Evolutionary conservation across 1,140 invertebrate species (phyloP).

Genomic region (Sweltsa coloradensis): DNA sequence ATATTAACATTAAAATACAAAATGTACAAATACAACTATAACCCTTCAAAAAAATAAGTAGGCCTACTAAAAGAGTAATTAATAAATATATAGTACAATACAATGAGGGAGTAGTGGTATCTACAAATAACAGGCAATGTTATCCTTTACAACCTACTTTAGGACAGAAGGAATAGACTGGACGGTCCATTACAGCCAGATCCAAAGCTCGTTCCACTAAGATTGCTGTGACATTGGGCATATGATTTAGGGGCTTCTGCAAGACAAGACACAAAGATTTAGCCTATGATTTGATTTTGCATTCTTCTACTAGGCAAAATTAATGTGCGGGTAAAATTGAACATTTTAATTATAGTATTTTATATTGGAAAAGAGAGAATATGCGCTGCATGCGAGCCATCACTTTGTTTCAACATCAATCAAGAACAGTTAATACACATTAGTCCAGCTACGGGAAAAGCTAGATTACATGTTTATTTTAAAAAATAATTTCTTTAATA

Average conservation of each 20-base stretch:
- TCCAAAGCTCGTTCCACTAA: conserved; percentile 31
- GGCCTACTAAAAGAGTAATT: background rate
- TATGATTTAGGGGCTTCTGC: conserved; percentile 11
- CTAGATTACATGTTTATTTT: no score
- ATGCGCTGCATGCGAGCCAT: no score
- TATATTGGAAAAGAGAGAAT: no score
- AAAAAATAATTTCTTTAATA: no score
- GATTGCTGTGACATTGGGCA: conserved; percentile 27
- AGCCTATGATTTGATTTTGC: no score
- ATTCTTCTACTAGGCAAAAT: no score
- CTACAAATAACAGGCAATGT: background rate
- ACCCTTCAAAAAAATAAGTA: background rate
- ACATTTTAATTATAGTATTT: no score
- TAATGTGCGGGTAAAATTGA: no score
- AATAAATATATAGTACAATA: background rate
- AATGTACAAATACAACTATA: background rate
- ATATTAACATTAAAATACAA: background rate
- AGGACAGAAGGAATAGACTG: conserved; percentile 28
- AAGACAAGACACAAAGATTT: conserved; percentile 1
- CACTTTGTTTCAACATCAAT: no score
- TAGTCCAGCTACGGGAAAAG: no score
- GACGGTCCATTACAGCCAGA: conserved; percentile 32
- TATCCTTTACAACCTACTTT: conserved; percentile 20
- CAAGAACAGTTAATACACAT: no score
- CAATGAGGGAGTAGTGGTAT: background rate